Percentiles rank a stretch among this genome's conserved stretches.
Evolutionary conservation across 2,888 invertebrate genomes (phyloP).

Genomic region (Hybos culiciformis): DNA sequence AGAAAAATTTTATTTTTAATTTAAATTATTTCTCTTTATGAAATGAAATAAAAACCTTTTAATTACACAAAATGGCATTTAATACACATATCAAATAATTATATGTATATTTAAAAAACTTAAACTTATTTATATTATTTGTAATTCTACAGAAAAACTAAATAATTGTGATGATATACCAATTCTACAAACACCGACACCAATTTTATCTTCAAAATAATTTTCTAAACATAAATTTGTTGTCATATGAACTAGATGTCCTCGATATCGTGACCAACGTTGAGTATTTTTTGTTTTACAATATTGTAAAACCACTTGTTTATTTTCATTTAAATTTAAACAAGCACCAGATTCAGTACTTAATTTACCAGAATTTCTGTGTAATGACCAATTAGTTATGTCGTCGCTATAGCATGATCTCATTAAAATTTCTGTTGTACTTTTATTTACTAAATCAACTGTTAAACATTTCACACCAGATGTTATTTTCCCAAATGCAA

Average conservation of each 20-base stretch:
- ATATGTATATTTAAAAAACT: no score
- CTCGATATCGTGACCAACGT: constrained; percentile 25
- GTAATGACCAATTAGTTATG: constrained; percentile 24
- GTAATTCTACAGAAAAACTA: constrained; percentile 30
- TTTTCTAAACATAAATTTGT: constrained; percentile 30
- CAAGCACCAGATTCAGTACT: constrained; percentile 18
- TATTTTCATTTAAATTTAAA: constrained; percentile 15
- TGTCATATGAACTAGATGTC: constrained; percentile 23
- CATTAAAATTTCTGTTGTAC: constrained; percentile 13
- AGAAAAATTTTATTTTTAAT: no score
- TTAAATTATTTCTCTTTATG: no score
- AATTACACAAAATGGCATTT: no score
- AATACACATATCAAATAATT: no score
- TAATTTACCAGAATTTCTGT: constrained; percentile 20
- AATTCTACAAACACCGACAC: constrained; percentile 24
- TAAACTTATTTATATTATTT: no score
- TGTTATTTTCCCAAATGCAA: constrained; percentile 27
- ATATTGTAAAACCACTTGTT: constrained; percentile 13
- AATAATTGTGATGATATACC: constrained; percentile 29
- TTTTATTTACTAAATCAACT: constrained; percentile 13
- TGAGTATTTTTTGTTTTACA: constrained; percentile 16
- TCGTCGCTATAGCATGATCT: constrained; percentile 19
- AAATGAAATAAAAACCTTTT: no score
- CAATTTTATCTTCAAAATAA: constrained; percentile 22
- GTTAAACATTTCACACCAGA: constrained; percentile 22